Percentiles rank a stretch among this genome's conserved stretches.
Evolutionary conservation across 2,113 vertebrate species (phyloP).

Genomic region (Antechinus stuartii): DNA sequence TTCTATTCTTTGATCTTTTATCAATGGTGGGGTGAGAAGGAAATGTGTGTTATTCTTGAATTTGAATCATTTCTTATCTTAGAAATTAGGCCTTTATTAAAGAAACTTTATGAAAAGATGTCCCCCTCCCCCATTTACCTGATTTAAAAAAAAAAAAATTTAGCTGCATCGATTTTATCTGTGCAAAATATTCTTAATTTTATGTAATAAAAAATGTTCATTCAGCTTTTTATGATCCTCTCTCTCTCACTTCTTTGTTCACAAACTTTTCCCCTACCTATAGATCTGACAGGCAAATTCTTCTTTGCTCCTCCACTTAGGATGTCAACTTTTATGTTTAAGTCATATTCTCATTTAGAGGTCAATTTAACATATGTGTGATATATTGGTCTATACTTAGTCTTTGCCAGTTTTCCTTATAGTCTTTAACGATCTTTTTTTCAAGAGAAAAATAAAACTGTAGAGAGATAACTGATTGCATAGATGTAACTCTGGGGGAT

Average conservation of each 20-base stretch:
- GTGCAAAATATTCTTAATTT: neutral
- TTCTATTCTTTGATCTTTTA: neutral
- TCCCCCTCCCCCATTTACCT: neutral
- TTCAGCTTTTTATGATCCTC: neutral
- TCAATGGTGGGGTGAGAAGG: neutral
- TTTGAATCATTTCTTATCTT: neutral
- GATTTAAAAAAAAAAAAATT: neutral
- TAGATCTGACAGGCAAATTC: neutral
- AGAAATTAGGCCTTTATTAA: neutral
- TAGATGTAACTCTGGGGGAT: neutral
- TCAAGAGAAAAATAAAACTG: neutral
- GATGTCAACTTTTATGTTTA: neutral
- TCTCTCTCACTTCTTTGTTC: neutral
- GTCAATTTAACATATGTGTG: neutral
- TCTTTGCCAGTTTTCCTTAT: neutral
- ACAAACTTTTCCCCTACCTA: neutral
- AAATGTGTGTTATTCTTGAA: neutral
- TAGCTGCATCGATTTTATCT: neutral
- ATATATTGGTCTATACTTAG: neutral
- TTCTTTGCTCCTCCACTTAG: neutral
- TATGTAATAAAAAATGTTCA: neutral
- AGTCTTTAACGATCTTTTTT: neutral
- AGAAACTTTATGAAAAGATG: neutral
- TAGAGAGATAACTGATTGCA: neutral
- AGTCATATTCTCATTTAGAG: neutral